Conservation (phyloP, 2,888 invertebrate genomes). For the Lithosia quadra region DNA sequence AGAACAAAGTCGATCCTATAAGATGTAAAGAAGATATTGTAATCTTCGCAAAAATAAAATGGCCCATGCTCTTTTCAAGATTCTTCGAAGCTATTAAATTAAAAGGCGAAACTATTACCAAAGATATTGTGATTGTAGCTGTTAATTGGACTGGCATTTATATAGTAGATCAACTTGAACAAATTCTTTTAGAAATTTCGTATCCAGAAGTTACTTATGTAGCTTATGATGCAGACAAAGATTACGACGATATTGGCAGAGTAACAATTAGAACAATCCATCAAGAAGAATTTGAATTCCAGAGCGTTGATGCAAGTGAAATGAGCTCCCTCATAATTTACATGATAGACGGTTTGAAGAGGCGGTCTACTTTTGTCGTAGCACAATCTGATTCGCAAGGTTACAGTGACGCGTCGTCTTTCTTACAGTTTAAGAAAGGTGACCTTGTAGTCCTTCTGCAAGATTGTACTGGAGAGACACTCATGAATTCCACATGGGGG, state of each 20-base stretch:
- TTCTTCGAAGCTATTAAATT: slow-evolving; percentile 96
- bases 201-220: slow-evolving; percentile 95
- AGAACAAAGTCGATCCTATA: slow-evolving; percentile 88
- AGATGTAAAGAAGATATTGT: slow-evolving; percentile 96
- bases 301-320: slow-evolving; percentile 95
- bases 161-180: slow-evolving; percentile 96
- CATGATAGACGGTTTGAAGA: slow-evolving; percentile 94
- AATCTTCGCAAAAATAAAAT: slow-evolving; percentile 95
- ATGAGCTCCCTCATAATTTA: slow-evolving; percentile 93
- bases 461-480: slow-evolving; percentile 90
- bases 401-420: slow-evolving; percentile 85
- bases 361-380: slow-evolving; percentile 94
- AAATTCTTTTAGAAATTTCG: slow-evolving; percentile 94
- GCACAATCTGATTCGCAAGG: slow-evolving; percentile 89
- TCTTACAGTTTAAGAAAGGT: slow-evolving; percentile 89
- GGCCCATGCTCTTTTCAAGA: slow-evolving; percentile 97
- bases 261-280: slow-evolving; percentile 94
- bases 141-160: slow-evolving; percentile 98
- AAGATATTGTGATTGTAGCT: slow-evolving; percentile 94
- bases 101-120: slow-evolving; percentile 89
- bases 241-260: slow-evolving; percentile 86
- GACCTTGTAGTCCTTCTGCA: slow-evolving; percentile 94
- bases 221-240: slow-evolving; percentile 84
- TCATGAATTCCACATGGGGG: slow-evolving; percentile 91
- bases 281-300: slow-evolving; percentile 96